phyloP scores from a whole-genome alignment of 1,140 invertebrate species.

The Tetragnatha versicolor region DNA sequence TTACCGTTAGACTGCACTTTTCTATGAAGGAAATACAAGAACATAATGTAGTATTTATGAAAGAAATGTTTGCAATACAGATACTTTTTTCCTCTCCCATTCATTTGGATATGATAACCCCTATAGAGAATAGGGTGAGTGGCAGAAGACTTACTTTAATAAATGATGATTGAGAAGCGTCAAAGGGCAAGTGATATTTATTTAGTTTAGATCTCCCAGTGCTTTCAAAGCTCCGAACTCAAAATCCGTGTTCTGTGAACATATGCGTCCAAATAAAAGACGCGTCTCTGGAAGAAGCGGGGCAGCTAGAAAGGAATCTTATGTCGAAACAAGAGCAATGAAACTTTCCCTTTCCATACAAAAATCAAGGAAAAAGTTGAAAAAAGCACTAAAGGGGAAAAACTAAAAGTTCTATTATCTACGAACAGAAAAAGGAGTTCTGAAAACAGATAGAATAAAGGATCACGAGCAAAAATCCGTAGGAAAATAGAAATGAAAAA shows the following conservation, averaged over 20 bases:
- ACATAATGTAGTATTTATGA: too few species aligned
- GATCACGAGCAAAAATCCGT: constrained; percentile 20
- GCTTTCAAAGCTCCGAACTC: constrained; percentile 14
- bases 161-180: too few species aligned
- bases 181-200: too few species aligned
- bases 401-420: constrained; percentile 52
- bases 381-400: constrained; percentile 5
- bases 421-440: constrained; percentile 15
- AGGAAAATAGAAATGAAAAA: constrained; percentile 32
- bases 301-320: constrained; percentile 44
- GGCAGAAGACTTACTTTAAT: too few species aligned
- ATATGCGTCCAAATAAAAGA: constrained; percentile 28
- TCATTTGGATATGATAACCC: too few species aligned
- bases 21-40: too few species aligned
- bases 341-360: constrained; percentile 41
- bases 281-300: background rate
- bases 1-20: too few species aligned
- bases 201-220: too few species aligned
- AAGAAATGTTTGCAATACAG: too few species aligned
- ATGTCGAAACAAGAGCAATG: constrained; percentile 38
- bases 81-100: too few species aligned
- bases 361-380: constrained; percentile 13
- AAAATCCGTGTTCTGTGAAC: constrained; percentile 30
- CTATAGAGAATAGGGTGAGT: too few species aligned
- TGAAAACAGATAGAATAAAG: constrained; percentile 41